Evolutionary conservation across 2,113 vertebrate genomes (phyloP), one percentile per base, ranked within the genome.

Genomic region (Antennarius striatus): DNA sequence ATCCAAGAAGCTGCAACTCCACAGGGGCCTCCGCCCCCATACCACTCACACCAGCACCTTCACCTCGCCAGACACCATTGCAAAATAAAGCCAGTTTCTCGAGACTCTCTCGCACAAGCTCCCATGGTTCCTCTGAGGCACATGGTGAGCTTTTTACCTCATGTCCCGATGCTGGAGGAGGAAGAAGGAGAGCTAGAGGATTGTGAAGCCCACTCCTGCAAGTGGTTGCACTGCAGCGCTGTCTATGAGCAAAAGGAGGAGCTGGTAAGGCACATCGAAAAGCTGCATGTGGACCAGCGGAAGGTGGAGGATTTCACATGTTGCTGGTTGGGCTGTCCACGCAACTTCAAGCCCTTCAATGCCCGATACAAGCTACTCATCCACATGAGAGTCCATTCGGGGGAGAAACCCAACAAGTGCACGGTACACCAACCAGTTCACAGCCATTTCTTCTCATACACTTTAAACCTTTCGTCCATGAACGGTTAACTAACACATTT

Each of bases 321-420:
- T 83, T 96, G 96, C 90, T 99, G 98, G 98, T 87, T 90, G 0
- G 94, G 93, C 5, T 99, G 98, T 60, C 93, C 96, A 13, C 91
- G 97, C 62, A 93, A 92, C 88, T 93, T 93, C 85, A 98, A 96
- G 76, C 94, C 98, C 2, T 99, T 99, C 88, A 99, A 99, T 22
- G 97, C 98, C 42, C 94, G 97, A 62, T 22, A 22, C 22, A 22
- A 22, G 22, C 22, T 22, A 22, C 22, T 22, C 22, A 22, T 22
- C 22, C 22, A 99, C 87, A 99, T 99, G 98, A 92, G 98, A 87
- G 93, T 99, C 73, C 98, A 99, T 83, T 98, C 98, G 0, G 98
- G 98, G 77, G 98, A 99, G 92, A 99, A 96, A 87, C 98, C 98
- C 3, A 99, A 99, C 92, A 98, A 96, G 81, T 99, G 98, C 87